A percentile compares a stretch with the other conserved stretches of the same genome.
Evolutionary conservation across 1,140 invertebrate genomes (phyloP).

Genomic region (Diplogasteroides magnus): DNA sequence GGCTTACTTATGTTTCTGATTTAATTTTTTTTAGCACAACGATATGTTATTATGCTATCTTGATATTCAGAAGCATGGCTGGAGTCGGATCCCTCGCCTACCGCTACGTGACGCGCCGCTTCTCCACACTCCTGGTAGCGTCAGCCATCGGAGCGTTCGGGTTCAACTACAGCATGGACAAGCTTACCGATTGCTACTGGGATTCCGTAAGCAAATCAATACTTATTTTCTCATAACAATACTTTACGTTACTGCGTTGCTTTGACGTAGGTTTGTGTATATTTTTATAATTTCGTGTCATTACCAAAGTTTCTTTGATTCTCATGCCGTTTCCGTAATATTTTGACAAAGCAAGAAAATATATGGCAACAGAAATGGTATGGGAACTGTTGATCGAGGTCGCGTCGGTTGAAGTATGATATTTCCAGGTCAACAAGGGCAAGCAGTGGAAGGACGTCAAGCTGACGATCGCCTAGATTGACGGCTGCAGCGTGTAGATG

Average conservation of each 20-base stretch:
- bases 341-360: too few species aligned
- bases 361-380: too few species aligned
- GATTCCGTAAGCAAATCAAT: conserved; percentile 32
- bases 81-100: conserved; percentile 30
- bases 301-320: not conserved
- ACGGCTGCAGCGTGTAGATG: not conserved
- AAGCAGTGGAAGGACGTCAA: conserved; percentile 39
- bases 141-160: conserved; percentile 26
- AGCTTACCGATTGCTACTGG: conserved; percentile 29
- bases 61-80: conserved; percentile 18
- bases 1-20: not conserved
- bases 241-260: too few species aligned
- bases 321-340: not conserved
- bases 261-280: too few species aligned
- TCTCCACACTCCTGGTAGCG: conserved; percentile 34
- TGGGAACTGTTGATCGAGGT: too few species aligned
- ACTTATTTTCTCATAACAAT: too few species aligned
- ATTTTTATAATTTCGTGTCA: conserved; percentile 2
- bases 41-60: not conserved
- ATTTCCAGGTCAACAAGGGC: conserved; percentile 31
- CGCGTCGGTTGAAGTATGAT: not conserved
- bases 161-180: conserved; percentile 29
- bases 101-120: conserved; percentile 24
- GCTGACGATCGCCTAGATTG: conserved; percentile 10
- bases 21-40: not conserved